A percentile compares a stretch with the other conserved stretches of the same genome.
These are phyloP conservation scores for Pterostichus niger DNA, from an alignment of 2,888 invertebrate genomes.

Conservation along the genomic window DNA sequence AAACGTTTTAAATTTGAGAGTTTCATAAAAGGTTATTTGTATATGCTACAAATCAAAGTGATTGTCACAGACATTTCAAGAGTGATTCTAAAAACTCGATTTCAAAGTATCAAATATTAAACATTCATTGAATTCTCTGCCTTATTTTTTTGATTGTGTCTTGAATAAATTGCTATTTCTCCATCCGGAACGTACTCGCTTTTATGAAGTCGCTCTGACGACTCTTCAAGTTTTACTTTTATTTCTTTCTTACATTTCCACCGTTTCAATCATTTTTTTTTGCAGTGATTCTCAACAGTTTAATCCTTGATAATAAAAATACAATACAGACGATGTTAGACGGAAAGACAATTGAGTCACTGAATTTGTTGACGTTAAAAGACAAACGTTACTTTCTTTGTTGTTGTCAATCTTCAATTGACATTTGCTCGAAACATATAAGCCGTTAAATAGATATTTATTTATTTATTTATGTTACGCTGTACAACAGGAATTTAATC, in stretches of 20 bases:
- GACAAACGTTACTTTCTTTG: too few relatives aligned
- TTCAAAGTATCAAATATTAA: constrained; percentile 54
- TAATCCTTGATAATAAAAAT: not conserved
- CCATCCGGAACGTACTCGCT: constrained; percentile 49
- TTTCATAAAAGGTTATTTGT: constrained; percentile 42
- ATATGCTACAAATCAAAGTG: constrained; percentile 38
- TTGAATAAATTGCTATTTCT: constrained; percentile 52
- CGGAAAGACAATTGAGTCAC: too few relatives aligned
- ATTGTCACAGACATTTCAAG: constrained; percentile 41
- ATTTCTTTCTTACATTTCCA: constrained; percentile 44
- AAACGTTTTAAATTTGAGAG: constrained; percentile 9
- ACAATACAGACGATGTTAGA: not conserved
- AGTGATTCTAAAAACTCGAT: constrained; percentile 28
- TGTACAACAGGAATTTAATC: too few relatives aligned
- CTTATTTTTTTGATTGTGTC: constrained; percentile 53
- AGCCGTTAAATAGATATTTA: too few relatives aligned
- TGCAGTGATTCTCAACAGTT: constrained; percentile 52
- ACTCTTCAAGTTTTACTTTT: constrained; percentile 52
- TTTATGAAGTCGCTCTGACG: constrained; percentile 46
- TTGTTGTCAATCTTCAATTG: too few relatives aligned
- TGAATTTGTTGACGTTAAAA: not conserved
- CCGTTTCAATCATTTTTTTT: constrained; percentile 54
- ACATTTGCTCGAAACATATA: too few relatives aligned
- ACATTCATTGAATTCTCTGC: constrained; percentile 51
- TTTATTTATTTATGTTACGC: too few relatives aligned